Percentiles rank a stretch among this genome's conserved stretches.
Conservation (phyloP, 2,888 invertebrate genomes). For the Ormyrus pomaceus region DNA sequence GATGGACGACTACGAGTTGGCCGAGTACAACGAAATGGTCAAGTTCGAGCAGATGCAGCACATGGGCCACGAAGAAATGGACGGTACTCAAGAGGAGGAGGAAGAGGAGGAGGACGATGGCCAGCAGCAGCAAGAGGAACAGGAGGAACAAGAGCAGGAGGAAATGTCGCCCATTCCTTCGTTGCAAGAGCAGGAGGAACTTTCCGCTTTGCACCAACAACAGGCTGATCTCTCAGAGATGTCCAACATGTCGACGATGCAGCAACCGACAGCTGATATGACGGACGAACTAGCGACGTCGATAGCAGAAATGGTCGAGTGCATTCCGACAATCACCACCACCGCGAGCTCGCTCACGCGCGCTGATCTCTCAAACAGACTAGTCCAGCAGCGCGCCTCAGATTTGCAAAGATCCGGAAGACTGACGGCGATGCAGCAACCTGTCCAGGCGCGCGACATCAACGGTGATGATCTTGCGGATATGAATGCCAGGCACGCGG, state of each 20-base stretch:
- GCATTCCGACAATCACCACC: slow-evolving; percentile 44
- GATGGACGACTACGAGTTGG: slow-evolving; percentile 51
- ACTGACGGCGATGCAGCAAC: slow-evolving; percentile 31
- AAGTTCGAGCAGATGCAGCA: slow-evolving; percentile 53
- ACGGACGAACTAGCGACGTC: slow-evolving; percentile 10
- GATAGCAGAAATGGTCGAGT: slow-evolving; percentile 35
- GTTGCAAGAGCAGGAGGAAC: slow-evolving; percentile 42
- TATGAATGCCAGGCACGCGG: slow-evolving; percentile 39
- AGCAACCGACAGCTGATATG: slow-evolving; percentile 26
- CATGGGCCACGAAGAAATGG: slow-evolving; percentile 8
- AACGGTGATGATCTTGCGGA: slow-evolving; percentile 30
- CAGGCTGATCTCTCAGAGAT: slow-evolving; percentile 41
- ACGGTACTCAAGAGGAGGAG: slow-evolving; percentile 38
- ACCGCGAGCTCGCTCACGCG: slow-evolving; percentile 38
- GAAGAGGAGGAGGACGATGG: slow-evolving; percentile 45
- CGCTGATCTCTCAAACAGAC: neutral
- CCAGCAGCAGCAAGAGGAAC: slow-evolving; percentile 15
- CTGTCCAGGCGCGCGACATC: slow-evolving; percentile 21
- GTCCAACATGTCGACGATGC: slow-evolving; percentile 33
- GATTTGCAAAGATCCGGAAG: neutral
- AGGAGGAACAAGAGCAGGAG: slow-evolving; percentile 34
- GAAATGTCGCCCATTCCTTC: slow-evolving; percentile 21
- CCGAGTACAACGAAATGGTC: slow-evolving; percentile 45
- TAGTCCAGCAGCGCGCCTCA: slow-evolving; percentile 33
- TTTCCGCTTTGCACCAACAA: slow-evolving; percentile 44